These are phyloP conservation scores for Drosophila koepferae DNA, from an alignment of 2,888 invertebrate species.

Conservation along the genomic window DNA sequence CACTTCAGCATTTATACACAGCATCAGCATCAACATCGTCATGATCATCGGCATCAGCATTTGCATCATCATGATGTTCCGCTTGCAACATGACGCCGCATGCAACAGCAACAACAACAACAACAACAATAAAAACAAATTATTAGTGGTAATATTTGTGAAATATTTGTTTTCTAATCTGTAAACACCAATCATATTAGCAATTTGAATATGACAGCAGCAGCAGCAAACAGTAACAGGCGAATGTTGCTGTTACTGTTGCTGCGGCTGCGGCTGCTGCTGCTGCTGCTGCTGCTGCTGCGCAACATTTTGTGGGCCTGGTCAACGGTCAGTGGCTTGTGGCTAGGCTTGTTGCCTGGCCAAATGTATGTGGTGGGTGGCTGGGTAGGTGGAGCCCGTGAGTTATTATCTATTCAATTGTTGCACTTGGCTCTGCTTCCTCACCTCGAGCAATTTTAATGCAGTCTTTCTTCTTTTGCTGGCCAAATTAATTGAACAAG, in stretches of 20 bases:
- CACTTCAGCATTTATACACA: slow-evolving; percentile 69
- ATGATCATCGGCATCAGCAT: slow-evolving; percentile 51
- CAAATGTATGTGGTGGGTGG: slow-evolving; percentile 61
- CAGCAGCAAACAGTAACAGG: slow-evolving; percentile 75
- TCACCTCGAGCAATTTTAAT: slow-evolving; percentile 45
- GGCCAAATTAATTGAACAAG: slow-evolving; percentile 76
- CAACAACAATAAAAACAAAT: slow-evolving; percentile 54
- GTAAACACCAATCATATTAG: slow-evolving; percentile 84
- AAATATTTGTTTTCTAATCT: slow-evolving; percentile 85
- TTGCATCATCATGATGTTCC: slow-evolving; percentile 37
- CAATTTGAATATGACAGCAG: slow-evolving; percentile 83
- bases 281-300: slow-evolving; percentile 32
- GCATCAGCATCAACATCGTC: slow-evolving; percentile 58
- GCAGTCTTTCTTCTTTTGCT: slow-evolving; percentile 39
- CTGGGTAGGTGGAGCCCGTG: slow-evolving; percentile 81
- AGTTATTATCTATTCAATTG: slow-evolving; percentile 85
- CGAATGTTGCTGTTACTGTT: slow-evolving; percentile 43
- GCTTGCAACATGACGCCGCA: slow-evolving; percentile 59
- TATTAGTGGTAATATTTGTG: slow-evolving; percentile 83
- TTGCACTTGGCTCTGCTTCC: slow-evolving; percentile 69
- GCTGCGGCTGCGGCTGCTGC: slow-evolving; percentile 13
- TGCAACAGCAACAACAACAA: slow-evolving; percentile 12
- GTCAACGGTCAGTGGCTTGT: slow-evolving; percentile 69
- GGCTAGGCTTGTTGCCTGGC: slow-evolving; percentile 49
- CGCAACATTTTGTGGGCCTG: slow-evolving; percentile 44